Conservation (phyloP, 2,113 vertebrate genomes). For the Chaetops frenatus region DNA sequence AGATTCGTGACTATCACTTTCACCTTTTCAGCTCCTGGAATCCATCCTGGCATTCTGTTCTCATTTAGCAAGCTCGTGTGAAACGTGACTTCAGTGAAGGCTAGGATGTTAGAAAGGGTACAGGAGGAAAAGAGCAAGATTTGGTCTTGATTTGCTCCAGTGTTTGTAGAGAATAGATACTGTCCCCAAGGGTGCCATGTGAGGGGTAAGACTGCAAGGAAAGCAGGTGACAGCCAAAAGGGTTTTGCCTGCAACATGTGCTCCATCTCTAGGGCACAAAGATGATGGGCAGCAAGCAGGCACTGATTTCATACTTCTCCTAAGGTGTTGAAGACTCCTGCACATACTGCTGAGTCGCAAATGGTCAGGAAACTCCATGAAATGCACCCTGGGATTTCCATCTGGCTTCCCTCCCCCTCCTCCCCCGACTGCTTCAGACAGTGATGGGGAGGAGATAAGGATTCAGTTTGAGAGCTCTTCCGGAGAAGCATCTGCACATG, state of each 20-base stretch:
- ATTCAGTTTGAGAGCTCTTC: neutral
- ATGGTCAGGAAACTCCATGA: neutral
- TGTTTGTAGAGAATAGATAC: neutral
- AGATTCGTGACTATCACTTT: neutral
- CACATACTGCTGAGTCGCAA: neutral
- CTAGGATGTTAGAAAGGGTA: neutral
- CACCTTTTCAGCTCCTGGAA: neutral
- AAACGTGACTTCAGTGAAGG: neutral
- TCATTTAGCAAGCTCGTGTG: fast-evolving
- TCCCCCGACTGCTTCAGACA: neutral
- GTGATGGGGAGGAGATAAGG: neutral
- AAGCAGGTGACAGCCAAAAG: neutral
- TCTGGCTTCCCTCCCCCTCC: neutral
- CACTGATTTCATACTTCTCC: neutral
- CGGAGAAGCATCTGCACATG: neutral
- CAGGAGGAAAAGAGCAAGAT: neutral
- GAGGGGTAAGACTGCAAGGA: neutral
- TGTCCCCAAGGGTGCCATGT: neutral
- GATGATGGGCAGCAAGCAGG: neutral
- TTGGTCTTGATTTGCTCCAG: neutral
- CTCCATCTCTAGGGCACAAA: neutral
- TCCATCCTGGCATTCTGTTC: neutral
- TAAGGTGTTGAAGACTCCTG: neutral
- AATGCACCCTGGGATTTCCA: conserved; percentile 14
- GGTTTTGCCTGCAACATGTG: neutral